A percentile compares a stretch with the other conserved stretches of the same genome.
Evolutionary conservation across 2,888 invertebrate genomes (phyloP).

Genomic region (Marronus borbonicus): DNA sequence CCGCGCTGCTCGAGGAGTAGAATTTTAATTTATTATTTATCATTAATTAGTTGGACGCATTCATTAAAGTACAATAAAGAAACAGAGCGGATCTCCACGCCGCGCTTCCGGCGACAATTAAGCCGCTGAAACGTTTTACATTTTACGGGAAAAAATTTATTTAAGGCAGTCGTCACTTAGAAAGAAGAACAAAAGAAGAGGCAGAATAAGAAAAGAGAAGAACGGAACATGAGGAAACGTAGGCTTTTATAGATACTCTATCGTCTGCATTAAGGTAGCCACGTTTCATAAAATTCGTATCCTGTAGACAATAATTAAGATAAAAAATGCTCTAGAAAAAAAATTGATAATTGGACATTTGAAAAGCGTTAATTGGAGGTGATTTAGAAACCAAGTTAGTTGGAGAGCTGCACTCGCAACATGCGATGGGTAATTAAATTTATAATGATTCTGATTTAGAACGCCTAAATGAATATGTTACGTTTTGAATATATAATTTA

Average conservation of each 20-base stretch:
- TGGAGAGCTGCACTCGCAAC: background rate
- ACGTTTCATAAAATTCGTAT: slow-evolving; percentile 20
- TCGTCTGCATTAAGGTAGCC: slow-evolving; percentile 16
- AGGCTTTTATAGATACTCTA: background rate
- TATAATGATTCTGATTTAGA: background rate
- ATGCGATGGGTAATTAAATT: background rate
- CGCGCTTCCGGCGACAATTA: slow-evolving; percentile 52
- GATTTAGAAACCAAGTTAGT: background rate
- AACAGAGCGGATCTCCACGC: slow-evolving; percentile 48
- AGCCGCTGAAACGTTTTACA: slow-evolving; percentile 48
- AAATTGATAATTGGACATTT: background rate
- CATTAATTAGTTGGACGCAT: slow-evolving; percentile 51
- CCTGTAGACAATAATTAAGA: slow-evolving; percentile 35
- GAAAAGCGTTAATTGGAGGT: slow-evolving; percentile 8
- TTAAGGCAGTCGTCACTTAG: slow-evolving; percentile 23
- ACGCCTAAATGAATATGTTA: no score
- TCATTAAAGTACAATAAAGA: slow-evolving; percentile 52
- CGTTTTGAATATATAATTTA: no score
- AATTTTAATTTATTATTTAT: slow-evolving; percentile 50
- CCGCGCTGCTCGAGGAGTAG: background rate
- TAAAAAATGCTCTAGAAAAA: slow-evolving; percentile 1
- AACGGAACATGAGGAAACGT: background rate
- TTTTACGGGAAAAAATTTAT: slow-evolving; percentile 40
- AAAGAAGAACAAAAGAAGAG: background rate
- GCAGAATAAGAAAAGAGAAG: slow-evolving; percentile 2